Base-by-base conservation (phyloP, 2,797 vertebrate genomes). In the Phataginus tricuspis region DNA sequence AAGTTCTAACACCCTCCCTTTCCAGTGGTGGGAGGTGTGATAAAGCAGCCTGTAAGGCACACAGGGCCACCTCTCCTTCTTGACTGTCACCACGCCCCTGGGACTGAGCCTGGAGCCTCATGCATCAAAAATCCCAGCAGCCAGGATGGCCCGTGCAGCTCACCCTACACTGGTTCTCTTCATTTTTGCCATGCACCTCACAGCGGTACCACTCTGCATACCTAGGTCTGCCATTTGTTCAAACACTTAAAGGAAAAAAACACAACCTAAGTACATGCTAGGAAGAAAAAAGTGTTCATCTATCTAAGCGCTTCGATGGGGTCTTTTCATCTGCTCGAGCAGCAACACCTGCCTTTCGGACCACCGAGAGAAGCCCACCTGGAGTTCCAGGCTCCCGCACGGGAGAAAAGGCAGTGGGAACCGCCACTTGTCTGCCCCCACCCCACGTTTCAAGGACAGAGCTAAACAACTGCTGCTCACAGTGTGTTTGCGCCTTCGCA, bases 401-500 rank as follows among this genome's bases (percentile, higher is more conserved):
- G 61, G 16, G 21, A 55, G 7, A 5, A 16, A 86, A 9, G 7
- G 86, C n/a, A 39, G 34, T 16, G 66, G 85, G 31, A 19, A 34
- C 0, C 13, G 49, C 39, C 21, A 0, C 11, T 45, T 45, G 45
- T 45, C 45, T 11, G 45, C 45, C 10, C 11, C 45, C 45, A 45
- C 45, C 45, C 10, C 45, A 45, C 45, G 45, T 45, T 45, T 45
- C 45, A 45, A 45, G 45, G 45, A 45, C 45, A 45, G 11, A 45
- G 45, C 45, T 45, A 45, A 45, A 45, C 45, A 45, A 34, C 7
- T 16, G 71, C 29, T 45, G 23, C 31, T 42, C 55, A n/a, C 31
- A 1, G 53, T 2, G 29, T 13, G 2, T 31, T 5, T 18, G 29
- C n/a, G 15, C 1, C 0, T 16, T 57, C 15, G 27, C 7, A 12